Base-by-base conservation (phyloP, 2,113 vertebrate genomes). In the Mustelus asterias region DNA sequence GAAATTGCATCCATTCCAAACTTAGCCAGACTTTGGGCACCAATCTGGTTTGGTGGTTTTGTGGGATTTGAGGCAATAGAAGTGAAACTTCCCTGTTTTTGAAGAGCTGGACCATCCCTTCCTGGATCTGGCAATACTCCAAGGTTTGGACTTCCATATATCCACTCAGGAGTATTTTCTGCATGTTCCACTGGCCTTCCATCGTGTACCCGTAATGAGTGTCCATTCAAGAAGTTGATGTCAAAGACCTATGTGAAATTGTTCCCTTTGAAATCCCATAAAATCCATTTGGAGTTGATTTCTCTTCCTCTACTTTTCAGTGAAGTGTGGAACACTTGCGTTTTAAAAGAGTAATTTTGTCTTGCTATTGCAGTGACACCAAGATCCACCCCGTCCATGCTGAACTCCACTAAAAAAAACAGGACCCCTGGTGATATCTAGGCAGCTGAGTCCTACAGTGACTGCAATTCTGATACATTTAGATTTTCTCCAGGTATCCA, bases 391-490 rank as follows among this genome's bases (percentile, higher is more conserved):
- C 94, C 65, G 26, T 72, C 22, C 69, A 48, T 95, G 92, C 63
- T 22, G 94, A 95, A 95, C 69, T 72, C 5, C 1, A 4, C 41
- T 72, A 33, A 95, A 70, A 65, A 98, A 98, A 98, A 98, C 98
- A 98, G 98, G 98, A 98, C 98, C 98, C 98, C 98, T 98, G 97
- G 98, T 98, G 98, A 98, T 98, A 98, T 98, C 98, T 98, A 98
- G 98, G 97, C 98, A 98, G 98, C 98, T 98, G 98, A 98, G 98
- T 98, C 98, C 98, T 97, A 98, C 97, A 98, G 98, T 98, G 97
- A 98, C 98, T 98, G 98, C 98, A 98, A 99, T 98, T 98, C 98
- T 98, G 98, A 98, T 98, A 98, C 98, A 98, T 98, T 98, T 98
- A 98, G 96, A 98, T 98, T 98, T 99, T 98, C 98, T 98, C 98